phyloP scores from a whole-genome alignment of 2,888 invertebrate genomes.

The Cetonia aurata region DNA sequence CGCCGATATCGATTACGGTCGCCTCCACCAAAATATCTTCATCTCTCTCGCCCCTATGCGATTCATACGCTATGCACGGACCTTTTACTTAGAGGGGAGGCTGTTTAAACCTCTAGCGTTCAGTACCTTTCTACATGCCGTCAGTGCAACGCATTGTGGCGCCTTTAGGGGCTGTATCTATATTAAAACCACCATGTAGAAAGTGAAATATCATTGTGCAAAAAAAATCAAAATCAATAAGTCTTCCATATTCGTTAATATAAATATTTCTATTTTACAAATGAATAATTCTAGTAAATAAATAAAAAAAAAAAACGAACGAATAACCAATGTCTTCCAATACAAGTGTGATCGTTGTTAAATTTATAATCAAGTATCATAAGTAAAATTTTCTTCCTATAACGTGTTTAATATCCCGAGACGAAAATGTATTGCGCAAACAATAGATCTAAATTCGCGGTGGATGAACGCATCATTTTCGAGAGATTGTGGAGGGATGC shows the following conservation, averaged over 20 bases:
- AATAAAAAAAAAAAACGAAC: conserved; percentile 21
- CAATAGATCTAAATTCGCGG: conserved; percentile 58
- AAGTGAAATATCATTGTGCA: neutral
- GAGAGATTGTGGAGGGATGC: conserved; percentile 79
- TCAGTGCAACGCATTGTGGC: neutral
- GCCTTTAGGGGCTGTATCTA: neutral
- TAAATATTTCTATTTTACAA: neutral
- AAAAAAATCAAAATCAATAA: conserved; percentile 43
- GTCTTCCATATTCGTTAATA: conserved; percentile 45
- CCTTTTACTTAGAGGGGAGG: conserved; percentile 41
- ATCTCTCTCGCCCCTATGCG: conserved; percentile 42
- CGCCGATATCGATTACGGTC: conserved; percentile 48
- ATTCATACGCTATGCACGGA: conserved; percentile 51
- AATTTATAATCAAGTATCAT: conserved; percentile 6
- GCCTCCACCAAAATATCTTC: conserved; percentile 49
- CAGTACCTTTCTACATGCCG: conserved; percentile 4
- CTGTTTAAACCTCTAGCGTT: conserved; percentile 1
- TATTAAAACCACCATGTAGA: conserved; percentile 1
- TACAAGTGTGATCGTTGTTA: conserved; percentile 23
- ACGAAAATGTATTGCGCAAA: conserved; percentile 62
- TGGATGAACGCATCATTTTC: conserved; percentile 76
- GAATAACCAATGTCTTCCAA: conserved; percentile 42
- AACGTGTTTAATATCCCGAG: neutral
- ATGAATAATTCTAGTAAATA: conserved; percentile 39
- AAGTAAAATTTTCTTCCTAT: neutral